Evolutionary conservation across 2,888 invertebrate species (phyloP), one percentile per base, ranked within the genome.

Genomic region (Scrobipalpa atriplicella): DNA sequence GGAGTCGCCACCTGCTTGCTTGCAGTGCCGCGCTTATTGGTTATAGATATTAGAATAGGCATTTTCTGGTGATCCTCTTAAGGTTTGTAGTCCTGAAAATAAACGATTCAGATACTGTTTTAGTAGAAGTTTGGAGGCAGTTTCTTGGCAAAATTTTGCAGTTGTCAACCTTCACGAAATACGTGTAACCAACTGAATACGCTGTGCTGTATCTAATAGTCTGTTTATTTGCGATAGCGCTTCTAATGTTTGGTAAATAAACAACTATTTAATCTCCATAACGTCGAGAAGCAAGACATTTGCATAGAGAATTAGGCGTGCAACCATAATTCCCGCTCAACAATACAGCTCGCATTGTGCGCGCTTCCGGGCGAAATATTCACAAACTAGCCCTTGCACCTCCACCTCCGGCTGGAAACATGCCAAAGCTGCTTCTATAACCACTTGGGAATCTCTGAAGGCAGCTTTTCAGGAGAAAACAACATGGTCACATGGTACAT

Each of bases 401-500:
- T 81, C 75, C 72, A 71, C 75, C 72, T 71, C 76, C 9, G 19
- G 6, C n/a, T 86, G 87, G 86, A 78, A 68, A 65, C 62, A 66
- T 76, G 85, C 86, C 87, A 86, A 80, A 72, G 72, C 73, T 78
- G 74, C 74, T 79, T 81, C 80, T 81, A 82, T 80, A 76, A 77
- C 72, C 72, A 72, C 79, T 81, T 77, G 80, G 82, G 82, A 82
- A 82, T 82, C 80, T 78, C 29, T 36, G 18, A 47, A 47, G 29
- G 21, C 43, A 54, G 54, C 54, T 56, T 2, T 56, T 21, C n/a
- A n/a, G n/a, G n/a, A n/a, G n/a, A n/a, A n/a, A n/a, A n/a, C n/a
- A n/a, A n/a, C n/a, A n/a, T n/a, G n/a, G n/a, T n/a, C n/a, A n/a
- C n/a, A n/a, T n/a, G n/a, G n/a, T n/a, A n/a, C n/a, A n/a, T n/a